Base-by-base conservation (phyloP, 2,888 invertebrate species). In the Drosophila mayaguana region DNA sequence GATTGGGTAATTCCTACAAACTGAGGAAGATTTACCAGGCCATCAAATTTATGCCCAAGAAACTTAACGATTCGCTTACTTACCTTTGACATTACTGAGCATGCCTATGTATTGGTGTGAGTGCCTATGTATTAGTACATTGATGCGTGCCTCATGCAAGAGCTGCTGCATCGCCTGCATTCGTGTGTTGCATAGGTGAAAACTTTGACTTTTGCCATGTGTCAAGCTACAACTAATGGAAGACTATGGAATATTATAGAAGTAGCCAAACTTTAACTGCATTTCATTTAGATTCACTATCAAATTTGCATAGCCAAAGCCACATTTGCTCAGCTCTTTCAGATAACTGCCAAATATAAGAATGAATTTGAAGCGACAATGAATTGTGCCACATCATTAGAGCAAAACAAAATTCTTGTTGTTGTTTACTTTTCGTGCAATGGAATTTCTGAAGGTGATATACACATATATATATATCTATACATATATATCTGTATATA, bases 321-420 rank as follows among this genome's bases (percentile, higher is more conserved):
- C 9, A 6, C 11, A 18, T n/a, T 6, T 50, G n/a, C 7, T 6
- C 14, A 32, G 18, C 32, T 18, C 32, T 12, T 1, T 3, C 2
- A 18, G 32, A 32, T 50, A 14, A 8, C 32, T 20, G 6, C 12
- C 32, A 32, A 32, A 50, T 14, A 8, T 28, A 28, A 34, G 50
- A 50, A 50, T 50, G 50, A 34, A 50, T 18, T 20, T 34, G 32
- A 18, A 20, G 18, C 18, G 20, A 50, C 32, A 50, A 18, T 50
- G 32, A 50, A 48, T 48, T 28, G 16, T 48, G 48, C 28, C 48
- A 48, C 48, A 48, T 28, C 48, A 48, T 48, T 48, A 28, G 48
- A 28, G 5, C 12, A 18, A 18, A 50, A 18, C 18, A 6, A 50
- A 32, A 18, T n/a, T 28, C 25, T 46, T 25, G 14, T 43, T 25